phyloP scores from a whole-genome alignment of 2,888 invertebrate species.

The Eremobia ochroleuca region DNA sequence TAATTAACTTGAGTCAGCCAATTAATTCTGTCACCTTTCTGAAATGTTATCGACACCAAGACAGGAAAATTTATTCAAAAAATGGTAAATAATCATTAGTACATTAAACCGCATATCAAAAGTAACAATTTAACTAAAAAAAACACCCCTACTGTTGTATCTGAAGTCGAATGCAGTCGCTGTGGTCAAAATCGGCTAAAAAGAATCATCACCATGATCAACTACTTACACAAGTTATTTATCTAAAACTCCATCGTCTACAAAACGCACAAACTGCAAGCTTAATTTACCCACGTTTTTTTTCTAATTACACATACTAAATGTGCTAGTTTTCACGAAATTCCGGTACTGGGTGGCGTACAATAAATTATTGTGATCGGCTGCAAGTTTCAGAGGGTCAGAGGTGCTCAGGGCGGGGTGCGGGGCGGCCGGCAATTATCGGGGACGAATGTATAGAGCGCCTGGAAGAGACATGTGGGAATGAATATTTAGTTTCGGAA shows the following conservation, averaged over 20 bases:
- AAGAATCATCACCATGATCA: neutral
- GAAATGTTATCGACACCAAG: neutral
- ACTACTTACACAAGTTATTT: neutral
- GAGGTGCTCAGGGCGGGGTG: constrained; percentile 85
- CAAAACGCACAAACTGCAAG: neutral
- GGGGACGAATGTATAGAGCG: constrained; percentile 70
- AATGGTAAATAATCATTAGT: neutral
- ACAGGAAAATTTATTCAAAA: neutral
- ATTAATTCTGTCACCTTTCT: neutral
- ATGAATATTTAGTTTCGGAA: neutral
- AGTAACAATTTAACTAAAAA: too few relatives aligned
- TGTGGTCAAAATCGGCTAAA: neutral
- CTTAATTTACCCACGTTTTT: constrained; percentile 26
- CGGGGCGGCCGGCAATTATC: constrained; percentile 88
- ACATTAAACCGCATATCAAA: too few relatives aligned
- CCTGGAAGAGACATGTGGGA: constrained; percentile 53
- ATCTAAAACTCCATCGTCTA: neutral
- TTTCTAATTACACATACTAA: constrained; percentile 61
- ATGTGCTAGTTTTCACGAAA: constrained; percentile 66
- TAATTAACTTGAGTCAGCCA: neutral
- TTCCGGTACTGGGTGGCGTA: constrained; percentile 70
- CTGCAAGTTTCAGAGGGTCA: constrained; percentile 91
- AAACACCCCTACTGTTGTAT: too few relatives aligned
- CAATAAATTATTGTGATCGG: constrained; percentile 90
- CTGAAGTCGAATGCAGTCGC: too few relatives aligned